A percentile compares a stretch with the other conserved stretches of the same genome.
Evolutionary conservation across 2,113 vertebrate genomes (phyloP).

Genomic region (Ciconia maguari): DNA sequence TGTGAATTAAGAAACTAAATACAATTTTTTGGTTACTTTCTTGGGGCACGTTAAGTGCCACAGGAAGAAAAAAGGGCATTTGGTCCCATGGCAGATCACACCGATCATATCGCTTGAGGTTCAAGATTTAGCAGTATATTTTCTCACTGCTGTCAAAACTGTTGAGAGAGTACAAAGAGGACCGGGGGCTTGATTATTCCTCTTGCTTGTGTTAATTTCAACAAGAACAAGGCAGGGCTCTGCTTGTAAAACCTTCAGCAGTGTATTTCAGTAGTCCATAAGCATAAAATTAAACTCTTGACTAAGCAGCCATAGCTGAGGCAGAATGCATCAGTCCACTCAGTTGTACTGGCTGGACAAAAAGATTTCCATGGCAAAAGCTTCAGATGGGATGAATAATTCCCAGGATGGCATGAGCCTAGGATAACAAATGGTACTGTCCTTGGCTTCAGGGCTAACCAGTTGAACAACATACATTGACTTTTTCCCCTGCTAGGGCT

Average conservation of each 20-base stretch:
- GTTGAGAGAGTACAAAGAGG: not conserved
- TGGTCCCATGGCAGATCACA: not conserved
- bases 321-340: not conserved
- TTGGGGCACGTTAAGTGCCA: not conserved
- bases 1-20: not conserved
- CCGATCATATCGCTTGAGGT: not conserved
- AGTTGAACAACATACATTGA: not conserved
- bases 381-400: not conserved
- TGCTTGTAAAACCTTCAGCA: not conserved
- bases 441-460: not conserved
- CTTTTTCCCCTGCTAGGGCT: not conserved
- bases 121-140: not conserved
- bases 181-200: not conserved
- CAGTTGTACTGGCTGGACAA: not conserved
- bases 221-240: not conserved
- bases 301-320: not conserved
- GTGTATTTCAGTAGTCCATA: not conserved
- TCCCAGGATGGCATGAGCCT: not conserved
- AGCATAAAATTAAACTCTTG: not conserved
- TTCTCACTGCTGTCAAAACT: not conserved
- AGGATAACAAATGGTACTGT: not conserved
- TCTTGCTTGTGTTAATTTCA: not conserved
- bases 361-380: not conserved
- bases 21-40: not conserved
- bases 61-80: not conserved